Evolutionary conservation across 2,888 invertebrate species (phyloP).

Genomic region (Troides aeacus): DNA sequence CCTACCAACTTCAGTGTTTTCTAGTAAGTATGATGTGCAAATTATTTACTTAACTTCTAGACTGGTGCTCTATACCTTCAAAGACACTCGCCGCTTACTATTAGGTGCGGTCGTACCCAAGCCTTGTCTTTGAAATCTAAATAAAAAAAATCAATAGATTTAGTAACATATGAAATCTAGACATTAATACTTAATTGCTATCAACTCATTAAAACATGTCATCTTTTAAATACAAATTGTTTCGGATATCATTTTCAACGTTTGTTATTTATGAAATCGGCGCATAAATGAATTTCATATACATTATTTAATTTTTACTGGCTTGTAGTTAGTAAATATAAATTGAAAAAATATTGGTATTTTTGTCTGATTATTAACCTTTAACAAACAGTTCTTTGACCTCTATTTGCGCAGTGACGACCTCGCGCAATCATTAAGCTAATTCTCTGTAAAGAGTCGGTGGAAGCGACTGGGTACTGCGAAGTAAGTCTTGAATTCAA

Average conservation of each 20-base stretch:
- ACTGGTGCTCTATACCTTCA: no score
- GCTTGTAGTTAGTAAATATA: neutral
- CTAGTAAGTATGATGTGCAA: no score
- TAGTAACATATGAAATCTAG: no score
- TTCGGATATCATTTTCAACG: neutral
- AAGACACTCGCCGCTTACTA: no score
- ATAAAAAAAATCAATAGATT: no score
- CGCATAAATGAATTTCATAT: neutral
- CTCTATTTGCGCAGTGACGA: constrained; percentile 6
- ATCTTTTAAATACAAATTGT: neutral
- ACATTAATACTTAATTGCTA: no score
- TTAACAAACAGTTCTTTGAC: constrained; percentile 3
- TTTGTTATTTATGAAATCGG: neutral
- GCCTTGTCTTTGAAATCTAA: no score
- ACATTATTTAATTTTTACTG: neutral
- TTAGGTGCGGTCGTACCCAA: no score
- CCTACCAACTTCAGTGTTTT: no score
- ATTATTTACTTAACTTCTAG: no score
- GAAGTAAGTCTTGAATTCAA: constrained; percentile 9
- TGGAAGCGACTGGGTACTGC: constrained; percentile 1
- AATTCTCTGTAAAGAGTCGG: constrained; percentile 13
- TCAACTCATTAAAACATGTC: no score
- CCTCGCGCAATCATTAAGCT: constrained; percentile 15
- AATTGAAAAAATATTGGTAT: neutral
- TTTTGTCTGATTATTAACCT: neutral